Base-by-base conservation (phyloP, 2,888 invertebrate species). In the Apotomis turbidana region DNA sequence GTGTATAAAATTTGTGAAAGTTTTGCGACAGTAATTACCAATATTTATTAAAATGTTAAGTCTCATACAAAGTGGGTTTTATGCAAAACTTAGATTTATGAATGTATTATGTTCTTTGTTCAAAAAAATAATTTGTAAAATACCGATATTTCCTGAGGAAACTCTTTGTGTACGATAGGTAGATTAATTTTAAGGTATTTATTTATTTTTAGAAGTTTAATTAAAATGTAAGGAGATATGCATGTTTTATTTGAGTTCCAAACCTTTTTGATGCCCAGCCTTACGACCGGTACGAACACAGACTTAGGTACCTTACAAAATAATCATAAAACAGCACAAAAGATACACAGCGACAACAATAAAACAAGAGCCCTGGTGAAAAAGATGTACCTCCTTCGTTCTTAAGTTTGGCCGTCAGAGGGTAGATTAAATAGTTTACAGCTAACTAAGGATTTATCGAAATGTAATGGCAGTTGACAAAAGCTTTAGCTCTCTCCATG, bases 191-290 rank as follows among this genome's bases (percentile, higher is more conserved):
- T 67, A 41, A 55, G 49, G 8, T 60, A 54, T 67, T 61, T 67
- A 71, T 71, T 71, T 66, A 71, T 55, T 61, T 55, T n/a, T 71
- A 55, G 49, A 10, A 13, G 49, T 67, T 54, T n/a, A 49, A 71
- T 49, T 54, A 71, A 71, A 71, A 10, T 41, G 1, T 3, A 27
- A 52, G 49, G 15, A 62, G 3, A 3, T 4, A 54, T 12, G 12
- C 46, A 15, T 13, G 15, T 12, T 5, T 12, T 9, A 13, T 63
- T 13, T 46, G 9, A 10, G 3, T 49, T 8, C 8, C 8, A 8
- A 49, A 49, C 41, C 41, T 41, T 41, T 41, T 41, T 41, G 5
- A 41, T 6, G 5, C 41, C 27, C 27, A 2, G 27, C 27, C 27
- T 27, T 27, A 27, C 27, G 27, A 27, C 15, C 15, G 15, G 15